phyloP scores from a whole-genome alignment of 2,113 vertebrate genomes.

The Thryonomys swinderianus region DNA sequence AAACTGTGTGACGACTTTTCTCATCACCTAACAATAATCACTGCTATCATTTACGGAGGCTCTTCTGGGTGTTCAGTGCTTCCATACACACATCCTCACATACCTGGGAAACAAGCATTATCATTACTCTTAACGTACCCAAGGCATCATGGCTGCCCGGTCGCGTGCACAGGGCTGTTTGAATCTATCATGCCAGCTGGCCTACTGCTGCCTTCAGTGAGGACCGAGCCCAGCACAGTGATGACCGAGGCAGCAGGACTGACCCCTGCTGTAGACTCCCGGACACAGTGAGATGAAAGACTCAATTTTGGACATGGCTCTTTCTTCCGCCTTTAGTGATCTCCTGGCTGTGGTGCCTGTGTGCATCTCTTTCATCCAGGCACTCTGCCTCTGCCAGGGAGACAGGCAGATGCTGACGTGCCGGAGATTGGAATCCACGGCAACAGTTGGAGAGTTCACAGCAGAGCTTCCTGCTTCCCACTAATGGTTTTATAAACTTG shows the following conservation, averaged over 20 bases:
- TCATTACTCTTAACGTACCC: not conserved
- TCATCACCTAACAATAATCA: not conserved
- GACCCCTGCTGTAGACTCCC: not conserved
- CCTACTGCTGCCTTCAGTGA: not conserved
- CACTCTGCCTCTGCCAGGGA: not conserved
- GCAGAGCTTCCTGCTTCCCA: not conserved
- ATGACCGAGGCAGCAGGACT: not conserved
- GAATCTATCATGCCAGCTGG: not conserved
- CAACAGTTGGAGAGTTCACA: not conserved
- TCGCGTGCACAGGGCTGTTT: not conserved
- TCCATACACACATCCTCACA: not conserved
- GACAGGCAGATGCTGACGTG: not conserved
- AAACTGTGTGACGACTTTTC: not conserved
- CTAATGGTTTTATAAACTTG: not conserved
- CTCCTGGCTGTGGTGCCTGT: not conserved
- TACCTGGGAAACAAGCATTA: not conserved
- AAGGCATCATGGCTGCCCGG: not conserved
- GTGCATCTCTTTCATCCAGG: fast-evolving
- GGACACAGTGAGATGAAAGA: not conserved
- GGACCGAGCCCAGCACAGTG: not conserved
- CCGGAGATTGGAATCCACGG: not conserved
- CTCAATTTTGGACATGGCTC: not conserved
- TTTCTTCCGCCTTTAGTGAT: not conserved
- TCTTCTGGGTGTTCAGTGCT: not conserved
- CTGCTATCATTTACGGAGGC: not conserved